A percentile compares a stretch with the other conserved stretches of the same genome.
phyloP scores from a whole-genome alignment of 2,113 vertebrate genomes.

The Pogonocichla stellata region DNA sequence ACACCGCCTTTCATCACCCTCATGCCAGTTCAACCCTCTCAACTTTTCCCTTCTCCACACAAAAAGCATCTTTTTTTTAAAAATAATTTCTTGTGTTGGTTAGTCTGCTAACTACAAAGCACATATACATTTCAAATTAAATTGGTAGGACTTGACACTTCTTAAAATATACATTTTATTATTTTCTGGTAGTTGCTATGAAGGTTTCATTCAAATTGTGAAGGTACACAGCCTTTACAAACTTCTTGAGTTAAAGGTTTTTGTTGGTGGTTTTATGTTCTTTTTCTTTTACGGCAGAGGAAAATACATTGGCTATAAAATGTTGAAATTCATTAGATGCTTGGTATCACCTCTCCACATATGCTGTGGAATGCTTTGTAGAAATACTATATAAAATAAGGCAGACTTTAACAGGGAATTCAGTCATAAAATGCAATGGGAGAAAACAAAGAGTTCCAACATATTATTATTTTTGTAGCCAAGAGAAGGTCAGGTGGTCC shows the following conservation, averaged over 20 bases:
- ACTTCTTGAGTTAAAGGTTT: constrained; percentile 72
- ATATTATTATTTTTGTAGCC: constrained; percentile 76
- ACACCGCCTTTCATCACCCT: not conserved
- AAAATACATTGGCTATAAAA: constrained; percentile 89
- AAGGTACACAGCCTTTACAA: constrained; percentile 76
- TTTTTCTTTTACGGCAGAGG: constrained; percentile 77
- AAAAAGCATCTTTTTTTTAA: not conserved
- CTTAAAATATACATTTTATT: constrained; percentile 78
- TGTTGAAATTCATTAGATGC: constrained; percentile 83
- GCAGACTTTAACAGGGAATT: constrained; percentile 87
- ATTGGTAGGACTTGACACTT: constrained; percentile 75
- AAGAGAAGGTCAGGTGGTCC: constrained; percentile 68
- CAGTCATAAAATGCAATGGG: constrained; percentile 82
- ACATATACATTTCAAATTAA: constrained; percentile 68
- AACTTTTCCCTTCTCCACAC: not conserved
- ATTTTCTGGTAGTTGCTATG: constrained; percentile 72
- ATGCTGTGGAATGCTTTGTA: constrained; percentile 86
- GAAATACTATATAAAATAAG: constrained; percentile 97
- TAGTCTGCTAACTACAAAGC: constrained; percentile 34
- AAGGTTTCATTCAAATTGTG: constrained; percentile 74
- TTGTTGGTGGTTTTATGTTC: not conserved
- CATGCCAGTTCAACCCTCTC: not conserved
- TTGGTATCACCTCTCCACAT: constrained; percentile 75
- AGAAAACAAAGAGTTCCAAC: constrained; percentile 67
- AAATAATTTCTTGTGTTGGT: constrained; percentile 19